A percentile compares a stretch with the other conserved stretches of the same genome.
Evolutionary conservation across 1,140 invertebrate genomes (phyloP).

Genomic region (Pteromalus puparum): DNA sequence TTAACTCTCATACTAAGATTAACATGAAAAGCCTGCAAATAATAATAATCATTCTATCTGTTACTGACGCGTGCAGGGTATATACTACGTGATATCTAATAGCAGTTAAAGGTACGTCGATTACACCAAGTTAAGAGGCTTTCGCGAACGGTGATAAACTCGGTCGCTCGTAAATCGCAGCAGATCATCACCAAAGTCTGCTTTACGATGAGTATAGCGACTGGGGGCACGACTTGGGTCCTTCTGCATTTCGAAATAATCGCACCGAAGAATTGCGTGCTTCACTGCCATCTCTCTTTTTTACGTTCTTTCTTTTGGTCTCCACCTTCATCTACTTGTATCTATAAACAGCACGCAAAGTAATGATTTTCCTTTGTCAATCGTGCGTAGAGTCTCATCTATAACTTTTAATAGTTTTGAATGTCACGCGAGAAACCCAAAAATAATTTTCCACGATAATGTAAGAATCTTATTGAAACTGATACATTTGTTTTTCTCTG

Average conservation of each 20-base stretch:
- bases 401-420: not conserved
- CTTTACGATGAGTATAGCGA: slow-evolving; percentile 35
- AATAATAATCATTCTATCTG: not conserved
- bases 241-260: slow-evolving; percentile 43
- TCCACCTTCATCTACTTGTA: not conserved
- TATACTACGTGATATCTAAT: slow-evolving; percentile 12
- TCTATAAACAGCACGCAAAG: not conserved
- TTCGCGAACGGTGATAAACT: slow-evolving; percentile 29
- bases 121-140: slow-evolving; percentile 32
- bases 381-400: not conserved
- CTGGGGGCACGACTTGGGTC: not conserved
- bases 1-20: not conserved
- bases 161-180: slow-evolving; percentile 27
- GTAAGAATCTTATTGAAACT: no score
- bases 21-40: not conserved
- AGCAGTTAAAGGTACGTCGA: slow-evolving; percentile 25
- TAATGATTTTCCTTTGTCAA: not conserved
- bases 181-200: slow-evolving; percentile 30
- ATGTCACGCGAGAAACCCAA: not conserved
- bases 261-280: slow-evolving; percentile 57
- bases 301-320: slow-evolving; percentile 18
- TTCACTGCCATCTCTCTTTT: slow-evolving; percentile 44
- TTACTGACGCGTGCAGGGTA: not conserved
- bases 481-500: no score
- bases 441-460: no score